Evolutionary conservation across 2,888 invertebrate genomes (phyloP), one percentile per base, ranked within the genome.

Genomic region (Drosophila hamatofila): DNA sequence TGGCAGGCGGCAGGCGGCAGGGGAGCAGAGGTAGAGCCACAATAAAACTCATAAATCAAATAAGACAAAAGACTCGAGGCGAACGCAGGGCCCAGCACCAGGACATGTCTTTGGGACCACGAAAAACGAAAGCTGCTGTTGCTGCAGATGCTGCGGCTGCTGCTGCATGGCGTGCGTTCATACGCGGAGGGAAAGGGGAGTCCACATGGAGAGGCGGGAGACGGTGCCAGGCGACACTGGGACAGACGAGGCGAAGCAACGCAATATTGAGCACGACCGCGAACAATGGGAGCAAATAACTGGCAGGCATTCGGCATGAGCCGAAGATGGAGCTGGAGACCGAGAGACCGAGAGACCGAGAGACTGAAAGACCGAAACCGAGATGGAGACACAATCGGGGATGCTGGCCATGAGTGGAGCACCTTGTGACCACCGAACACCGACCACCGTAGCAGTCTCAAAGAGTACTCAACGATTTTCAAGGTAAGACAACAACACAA

Each of bases 11-110:
- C 51, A 16, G 14, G 23, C 16, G 44, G 23, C 37, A 18, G 18
- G 44, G 21, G 46, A 46, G 35, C 27, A 18, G 27, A 3, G 30
- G 41, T 14, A 64, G 80, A 67, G 72, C 73, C 83, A 89, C 91
- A 90, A 90, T 91, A 91, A 90, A 91, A 91, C 89, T 89, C 91
- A 90, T 91, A 91, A 90, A 90, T 91, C 90, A 90, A 91, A 90
- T 88, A 75, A 89, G 91, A 91, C 90, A 91, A 88, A 87, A 87
- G 83, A 89, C 87, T 85, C 74, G 86, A 73, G 86, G 86, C 85
- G 77, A 89, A 89, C 87, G 80, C 89, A 88, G 77, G 73, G 83
- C 73, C 61, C 68, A 55, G 71, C 42, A 46, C 51, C 59, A 56
- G 64, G 69, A 80, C 71, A 69, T 57, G 59, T 58, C 46, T 72